A percentile compares a stretch with the other conserved stretches of the same genome.
phyloP scores from a whole-genome alignment of 2,113 vertebrate species.

The Gobius niger region DNA sequence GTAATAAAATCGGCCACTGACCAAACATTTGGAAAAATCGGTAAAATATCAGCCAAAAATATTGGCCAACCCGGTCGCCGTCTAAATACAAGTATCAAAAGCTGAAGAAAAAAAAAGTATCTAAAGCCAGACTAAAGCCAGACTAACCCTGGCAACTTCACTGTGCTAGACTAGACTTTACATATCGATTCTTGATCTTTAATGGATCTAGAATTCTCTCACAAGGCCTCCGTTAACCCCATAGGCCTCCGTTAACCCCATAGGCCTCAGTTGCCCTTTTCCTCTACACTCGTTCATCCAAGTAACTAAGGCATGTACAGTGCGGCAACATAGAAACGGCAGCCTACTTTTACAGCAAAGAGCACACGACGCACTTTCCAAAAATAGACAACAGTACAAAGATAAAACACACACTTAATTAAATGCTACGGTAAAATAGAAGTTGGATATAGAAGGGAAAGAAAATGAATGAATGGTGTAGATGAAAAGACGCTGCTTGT shows the following conservation, averaged over 20 bases:
- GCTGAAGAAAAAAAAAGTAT: too few species aligned
- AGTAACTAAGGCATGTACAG: constrained; percentile 9
- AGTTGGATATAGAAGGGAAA: background rate
- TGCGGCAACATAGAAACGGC: constrained; percentile 13
- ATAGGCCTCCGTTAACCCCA: constrained; percentile 2
- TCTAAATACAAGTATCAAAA: too few species aligned
- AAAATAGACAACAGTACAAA: constrained; percentile 45
- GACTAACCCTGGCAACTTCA: too few species aligned
- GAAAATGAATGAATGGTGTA: too few species aligned
- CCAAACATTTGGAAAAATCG: too few species aligned
- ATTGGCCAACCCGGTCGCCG: too few species aligned
- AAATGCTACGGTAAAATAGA: constrained; percentile 12
- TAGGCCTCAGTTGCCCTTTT: constrained; percentile 15
- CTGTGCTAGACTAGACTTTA: too few species aligned
- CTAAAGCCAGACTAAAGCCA: too few species aligned
- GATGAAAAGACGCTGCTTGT: too few species aligned
- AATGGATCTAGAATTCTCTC: background rate
- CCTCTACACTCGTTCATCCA: background rate
- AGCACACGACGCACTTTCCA: constrained; percentile 30
- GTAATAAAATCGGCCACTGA: too few species aligned
- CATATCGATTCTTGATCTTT: background rate
- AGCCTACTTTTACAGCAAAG: constrained; percentile 31
- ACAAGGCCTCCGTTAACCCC: constrained; percentile 18
- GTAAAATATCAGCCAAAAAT: too few species aligned
- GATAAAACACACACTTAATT: constrained; percentile 16